Percentiles rank a stretch among this genome's conserved stretches.
phyloP scores from a whole-genome alignment of 2,113 vertebrate species.

The Callionymus lyra region DNA sequence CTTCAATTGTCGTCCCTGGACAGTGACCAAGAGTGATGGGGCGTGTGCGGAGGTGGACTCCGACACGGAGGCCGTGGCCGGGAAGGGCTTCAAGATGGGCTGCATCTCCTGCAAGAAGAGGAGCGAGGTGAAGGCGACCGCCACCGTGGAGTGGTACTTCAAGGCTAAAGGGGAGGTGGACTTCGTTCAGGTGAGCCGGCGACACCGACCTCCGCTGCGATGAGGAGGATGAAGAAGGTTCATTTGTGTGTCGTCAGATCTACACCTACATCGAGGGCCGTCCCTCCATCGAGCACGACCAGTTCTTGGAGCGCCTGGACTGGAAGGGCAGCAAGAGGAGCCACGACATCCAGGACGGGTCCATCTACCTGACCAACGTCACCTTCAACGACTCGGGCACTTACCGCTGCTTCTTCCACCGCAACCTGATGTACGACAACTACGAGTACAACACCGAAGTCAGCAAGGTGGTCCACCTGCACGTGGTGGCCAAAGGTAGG shows the following conservation, averaged over 20 bases:
- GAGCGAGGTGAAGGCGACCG: conserved; percentile 68
- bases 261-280: conserved; percentile 59
- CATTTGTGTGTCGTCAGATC: conserved; percentile 60
- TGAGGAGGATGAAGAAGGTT: background rate
- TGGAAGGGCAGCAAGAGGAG: conserved; percentile 78
- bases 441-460: conserved; percentile 61
- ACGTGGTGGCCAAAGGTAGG: conserved; percentile 77
- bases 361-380: conserved; percentile 78
- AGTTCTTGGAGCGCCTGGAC: conserved; percentile 65
- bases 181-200: conserved; percentile 60
- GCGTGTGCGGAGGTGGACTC: conserved; percentile 86
- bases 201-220: background rate
- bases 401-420: conserved; percentile 76
- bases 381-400: conserved; percentile 77
- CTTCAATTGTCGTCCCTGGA: background rate
- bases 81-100: conserved; percentile 73
- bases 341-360: conserved; percentile 78
- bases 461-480: conserved; percentile 71
- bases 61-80: conserved; percentile 75
- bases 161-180: conserved; percentile 56
- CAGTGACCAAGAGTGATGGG: conserved; percentile 40
- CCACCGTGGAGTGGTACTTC: conserved; percentile 77
- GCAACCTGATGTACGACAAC: conserved; percentile 65
- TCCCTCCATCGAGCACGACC: conserved; percentile 45
- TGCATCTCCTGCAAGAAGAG: conserved; percentile 87